Base-by-base conservation (phyloP, 2,888 invertebrate species). In the Prenolepis imparis region DNA sequence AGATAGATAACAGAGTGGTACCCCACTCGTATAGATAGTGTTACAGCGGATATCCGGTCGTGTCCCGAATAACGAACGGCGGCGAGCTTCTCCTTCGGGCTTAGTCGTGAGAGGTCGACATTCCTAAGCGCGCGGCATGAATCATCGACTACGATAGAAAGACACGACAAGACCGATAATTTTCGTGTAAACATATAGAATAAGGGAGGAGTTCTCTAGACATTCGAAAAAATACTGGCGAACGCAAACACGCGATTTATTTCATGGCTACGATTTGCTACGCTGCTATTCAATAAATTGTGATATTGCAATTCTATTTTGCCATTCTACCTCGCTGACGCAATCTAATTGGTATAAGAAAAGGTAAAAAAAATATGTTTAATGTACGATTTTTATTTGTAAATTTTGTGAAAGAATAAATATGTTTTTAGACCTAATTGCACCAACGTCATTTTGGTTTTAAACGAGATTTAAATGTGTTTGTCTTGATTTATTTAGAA, bases 41-140 rank as follows among this genome's bases (percentile, higher is more conserved):
- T 81, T 81, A 63, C 63, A 59, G 32, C 81, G 81, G 81, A 81
- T 52, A 77, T 81, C 81, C 81, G 74, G 63, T 41, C 81, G 52
- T 81, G 77, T 75, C 21, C n/a, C 52, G 81, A 77, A 81, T 81
- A 75, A 63, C 81, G 75, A 75, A 63, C 48, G 61, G 18, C 32
- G 32, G 12, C 32, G 32, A 24, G 24, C 44, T 81, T 81, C 59
- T 63, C 77, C 75, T 63, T 55, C 63, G 75, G 78, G 61, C 48
- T 11, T 0, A 55, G 2, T 75, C 74, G 63, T 74, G 74, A 81
- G 63, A 74, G 74, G 39, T 74, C 75, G 61, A 55, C 61, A 75
- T 81, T 81, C 81, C 77, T 64, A 28, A 48, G 70, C 66, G 36
- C 28, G 28, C 52, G 39, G 63, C n/a, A 39, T 81, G 81, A 81